Evolutionary conservation across 2,888 invertebrate genomes (phyloP), one percentile per base, ranked within the genome.

Genomic region (Stegana nigrithorax): DNA sequence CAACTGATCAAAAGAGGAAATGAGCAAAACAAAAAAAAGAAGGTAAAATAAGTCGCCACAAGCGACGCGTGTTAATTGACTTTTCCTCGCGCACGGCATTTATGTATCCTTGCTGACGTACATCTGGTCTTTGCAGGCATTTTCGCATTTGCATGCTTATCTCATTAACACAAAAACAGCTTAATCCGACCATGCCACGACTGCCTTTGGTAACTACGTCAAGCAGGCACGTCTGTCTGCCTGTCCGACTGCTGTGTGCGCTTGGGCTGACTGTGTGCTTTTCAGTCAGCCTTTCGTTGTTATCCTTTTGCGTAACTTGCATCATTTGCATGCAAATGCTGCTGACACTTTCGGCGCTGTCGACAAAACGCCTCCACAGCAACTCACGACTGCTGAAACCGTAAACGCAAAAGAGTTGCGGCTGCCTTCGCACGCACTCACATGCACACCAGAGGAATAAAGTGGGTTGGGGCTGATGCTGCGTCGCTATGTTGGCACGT

Each of bases 91-190:
- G n/a, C n/a, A n/a, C n/a, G 8, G 7, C 45, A 10, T n/a, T n/a
- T n/a, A n/a, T n/a, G n/a, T n/a, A n/a, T n/a, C n/a, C n/a, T n/a
- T n/a, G n/a, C n/a, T n/a, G n/a, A n/a, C n/a, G n/a, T n/a, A n/a
- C n/a, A n/a, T 23, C 25, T 45, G n/a, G 23, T 21, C 21, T 36
- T n/a, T 17, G 45, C 14, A 45, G 21, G 10, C 10, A 10, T 19
- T 17, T 26, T 25, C 25, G 50, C 14, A 71, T 72, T 73, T 73
- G 67, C 75, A 72, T 68, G 74, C 68, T 74, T 74, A 75, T 74
- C 75, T 73, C 70, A 75, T 75, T 74, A 74, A 75, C 75, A 67
- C 68, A 69, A 71, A 75, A 75, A 75, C 75, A 75, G 72, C 73
- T 75, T 74, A 70, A 75, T 75, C n/a, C n/a, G n/a, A n/a, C n/a